Conservation (phyloP, 2,888 invertebrate genomes). For the Fragum sueziense region DNA sequence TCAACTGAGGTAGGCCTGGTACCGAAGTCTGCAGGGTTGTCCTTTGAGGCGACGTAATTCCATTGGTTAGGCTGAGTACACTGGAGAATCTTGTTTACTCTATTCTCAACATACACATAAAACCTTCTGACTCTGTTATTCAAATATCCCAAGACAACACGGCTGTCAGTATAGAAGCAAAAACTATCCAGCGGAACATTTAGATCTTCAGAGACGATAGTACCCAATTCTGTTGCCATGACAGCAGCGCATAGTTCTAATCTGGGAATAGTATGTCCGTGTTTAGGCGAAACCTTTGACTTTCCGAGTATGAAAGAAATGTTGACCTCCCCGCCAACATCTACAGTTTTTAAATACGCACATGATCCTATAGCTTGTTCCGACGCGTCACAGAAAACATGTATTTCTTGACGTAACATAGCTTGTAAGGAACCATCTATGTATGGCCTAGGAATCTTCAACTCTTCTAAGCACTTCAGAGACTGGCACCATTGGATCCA, state of each 20-base stretch:
- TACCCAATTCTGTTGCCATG: conserved; percentile 41
- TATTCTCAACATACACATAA: conserved; percentile 52
- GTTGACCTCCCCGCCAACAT: conserved; percentile 5
- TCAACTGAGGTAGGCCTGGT: background rate
- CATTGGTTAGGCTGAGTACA: conserved; percentile 4
- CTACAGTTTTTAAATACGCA: conserved; percentile 45
- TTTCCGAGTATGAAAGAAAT: conserved; percentile 61
- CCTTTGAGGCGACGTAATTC: conserved; percentile 6
- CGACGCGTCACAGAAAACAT: conserved; percentile 63
- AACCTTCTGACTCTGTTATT: conserved; percentile 48
- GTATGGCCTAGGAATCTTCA: conserved; percentile 34
- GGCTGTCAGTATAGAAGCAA: conserved; percentile 48
- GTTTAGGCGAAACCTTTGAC: conserved; percentile 55
- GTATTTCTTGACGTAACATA: background rate
- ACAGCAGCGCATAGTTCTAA: conserved; percentile 62
- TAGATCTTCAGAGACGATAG: conserved; percentile 34
- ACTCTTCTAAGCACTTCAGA: conserved; percentile 6
- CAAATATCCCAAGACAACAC: conserved; percentile 39
- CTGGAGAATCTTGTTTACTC: conserved; percentile 33
- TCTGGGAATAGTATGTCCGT: conserved; percentile 58
- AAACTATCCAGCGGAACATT: background rate
- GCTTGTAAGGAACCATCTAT: background rate
- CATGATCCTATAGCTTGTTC: conserved; percentile 62
- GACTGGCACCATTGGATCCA: conserved; percentile 49
- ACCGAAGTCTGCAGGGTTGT: conserved; percentile 22